These are phyloP conservation scores for Zaprionus obscuricornis DNA, from an alignment of 2,888 invertebrate genomes.

Conservation along the genomic window DNA sequence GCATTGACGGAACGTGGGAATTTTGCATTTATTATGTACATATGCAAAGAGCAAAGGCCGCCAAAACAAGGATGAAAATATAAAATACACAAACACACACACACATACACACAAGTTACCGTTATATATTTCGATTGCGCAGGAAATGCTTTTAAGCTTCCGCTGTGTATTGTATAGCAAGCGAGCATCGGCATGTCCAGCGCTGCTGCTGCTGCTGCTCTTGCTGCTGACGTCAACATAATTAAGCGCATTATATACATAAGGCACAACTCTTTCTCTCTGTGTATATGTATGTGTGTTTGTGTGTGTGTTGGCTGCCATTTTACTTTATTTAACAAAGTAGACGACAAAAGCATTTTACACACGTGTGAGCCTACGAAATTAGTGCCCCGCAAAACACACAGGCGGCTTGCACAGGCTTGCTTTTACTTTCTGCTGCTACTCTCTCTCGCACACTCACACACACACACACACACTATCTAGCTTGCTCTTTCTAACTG, in stretches of 20 bases:
- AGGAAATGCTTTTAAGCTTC: slow-evolving; percentile 50
- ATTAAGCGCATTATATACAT: slow-evolving; percentile 56
- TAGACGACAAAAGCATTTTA: slow-evolving; percentile 38
- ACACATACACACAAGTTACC: slow-evolving; percentile 21
- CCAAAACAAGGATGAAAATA: too few relatives aligned
- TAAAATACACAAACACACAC: too few relatives aligned
- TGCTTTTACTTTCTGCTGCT: too few relatives aligned
- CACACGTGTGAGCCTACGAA: slow-evolving; percentile 62
- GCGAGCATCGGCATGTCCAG: slow-evolving; percentile 7
- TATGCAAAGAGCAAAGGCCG: too few relatives aligned
- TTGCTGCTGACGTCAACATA: slow-evolving; percentile 58
- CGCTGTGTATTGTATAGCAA: slow-evolving; percentile 29
- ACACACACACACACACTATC: not conserved
- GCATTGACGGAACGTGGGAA: too few relatives aligned
- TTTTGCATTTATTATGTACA: slow-evolving; percentile 56
- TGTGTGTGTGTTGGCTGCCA: slow-evolving; percentile 23
- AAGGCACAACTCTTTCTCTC: slow-evolving; percentile 46
- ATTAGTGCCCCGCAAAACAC: slow-evolving; percentile 27
- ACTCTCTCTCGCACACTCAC: not conserved
- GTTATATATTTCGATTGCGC: slow-evolving; percentile 18
- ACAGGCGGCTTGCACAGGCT: slow-evolving; percentile 38
- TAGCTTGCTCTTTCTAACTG: too few relatives aligned
- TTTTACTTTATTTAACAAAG: slow-evolving; percentile 47
- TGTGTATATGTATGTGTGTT: not conserved
- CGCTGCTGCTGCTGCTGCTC: not conserved